Conservation (phyloP, 2,113 vertebrate species). For the Motacilla tschutschensis region DNA sequence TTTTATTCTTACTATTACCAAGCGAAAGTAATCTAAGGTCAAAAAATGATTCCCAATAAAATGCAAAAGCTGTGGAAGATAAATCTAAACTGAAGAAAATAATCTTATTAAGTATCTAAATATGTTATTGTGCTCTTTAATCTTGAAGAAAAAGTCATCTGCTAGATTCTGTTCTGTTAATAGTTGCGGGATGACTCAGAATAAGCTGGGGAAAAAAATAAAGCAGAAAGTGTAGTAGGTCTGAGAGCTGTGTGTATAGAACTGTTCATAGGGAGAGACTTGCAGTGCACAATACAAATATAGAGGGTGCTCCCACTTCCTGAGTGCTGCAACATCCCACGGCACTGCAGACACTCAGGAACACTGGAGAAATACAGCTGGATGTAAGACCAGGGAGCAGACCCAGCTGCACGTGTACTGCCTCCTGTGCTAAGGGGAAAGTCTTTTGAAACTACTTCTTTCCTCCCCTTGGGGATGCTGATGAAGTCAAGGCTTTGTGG, state of each 20-base stretch:
- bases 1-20: background rate
- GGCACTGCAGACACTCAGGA: background rate
- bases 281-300: background rate
- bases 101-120: background rate
- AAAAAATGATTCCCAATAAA: background rate
- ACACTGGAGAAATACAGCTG: background rate
- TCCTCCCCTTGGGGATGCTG: background rate
- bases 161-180: background rate
- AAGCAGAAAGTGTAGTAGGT: background rate
- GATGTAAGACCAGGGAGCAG: background rate
- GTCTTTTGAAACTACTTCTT: background rate
- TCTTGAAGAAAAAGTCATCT: conserved; percentile 13
- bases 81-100: conserved; percentile 3
- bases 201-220: background rate
- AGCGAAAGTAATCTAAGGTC: background rate
- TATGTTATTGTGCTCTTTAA: background rate
- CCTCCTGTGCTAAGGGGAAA: background rate
- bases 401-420: background rate
- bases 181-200: conserved; percentile 12
- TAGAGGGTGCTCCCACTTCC: background rate
- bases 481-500: background rate
- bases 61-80: background rate
- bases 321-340: background rate
- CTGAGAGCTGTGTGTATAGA: background rate
- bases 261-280: background rate